Base-by-base conservation (phyloP, 2,797 vertebrate species). In the Nothura maculosa region DNA sequence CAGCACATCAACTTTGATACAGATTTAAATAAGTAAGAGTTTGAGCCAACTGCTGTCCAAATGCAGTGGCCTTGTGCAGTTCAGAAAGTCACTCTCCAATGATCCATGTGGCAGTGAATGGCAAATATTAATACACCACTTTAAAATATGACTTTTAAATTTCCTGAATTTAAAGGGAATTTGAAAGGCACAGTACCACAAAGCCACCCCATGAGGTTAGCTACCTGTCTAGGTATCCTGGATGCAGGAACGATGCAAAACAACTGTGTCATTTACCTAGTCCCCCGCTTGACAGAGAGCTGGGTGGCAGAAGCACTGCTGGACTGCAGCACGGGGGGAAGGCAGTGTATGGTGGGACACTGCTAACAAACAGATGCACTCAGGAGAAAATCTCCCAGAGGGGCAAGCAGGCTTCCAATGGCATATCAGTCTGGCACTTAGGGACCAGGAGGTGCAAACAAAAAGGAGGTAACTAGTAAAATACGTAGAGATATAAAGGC, bases 81-180 rank as follows among this genome's bases (percentile, higher is more conserved):
- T 38, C 57, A 27, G 1, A 57, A 36, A 13, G 32, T 72, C 43
- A 72, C 43, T 34, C 54, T 20, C 19, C 55, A 68, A 16, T 36
- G 43, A 42, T 25, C 14, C 0, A 0, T 18, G 47, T 66, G 10
- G 40, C 24, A 40, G 38, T 77, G 40, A 90, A 64, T 1, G 1
- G 7, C 57, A 88, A 62, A 62, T 45, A 12, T 62, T 6, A 61
- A 13, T 9, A 40, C 66, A 82, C 4, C 21, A 25, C 34, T 75
- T 54, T 19, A 30, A 89, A 17, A 30, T 11, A 25, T 0, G 5
- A 64, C 36, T 74, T 91, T 45, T 28, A 66, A 88, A 74, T 25
- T 43, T n/a, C 34, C 5, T 32, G 20, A 1, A 2, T 12, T 47
- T 24, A 47, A 47, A 47, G 47, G 21, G 47, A 47, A 22, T 47